phyloP scores from a whole-genome alignment of 2,888 invertebrate species.

The Congeria kusceri region DNA sequence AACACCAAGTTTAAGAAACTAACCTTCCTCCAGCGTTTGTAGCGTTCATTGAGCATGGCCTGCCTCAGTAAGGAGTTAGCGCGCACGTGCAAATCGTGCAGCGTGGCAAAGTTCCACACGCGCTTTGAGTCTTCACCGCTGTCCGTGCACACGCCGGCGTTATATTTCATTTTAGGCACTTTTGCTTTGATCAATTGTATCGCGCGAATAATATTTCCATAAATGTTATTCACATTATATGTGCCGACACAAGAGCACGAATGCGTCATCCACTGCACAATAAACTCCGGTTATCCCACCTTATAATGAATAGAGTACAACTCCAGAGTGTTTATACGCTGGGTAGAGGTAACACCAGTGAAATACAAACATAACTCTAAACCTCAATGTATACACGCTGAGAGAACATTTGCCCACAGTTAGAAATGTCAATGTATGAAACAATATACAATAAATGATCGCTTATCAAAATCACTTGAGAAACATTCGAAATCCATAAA shows the following conservation, averaged over 20 bases:
- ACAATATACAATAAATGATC: slow-evolving; percentile 41
- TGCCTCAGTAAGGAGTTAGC: slow-evolving; percentile 69
- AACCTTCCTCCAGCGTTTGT: slow-evolving; percentile 79
- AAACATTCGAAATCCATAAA: slow-evolving; percentile 25
- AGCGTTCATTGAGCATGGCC: slow-evolving; percentile 76
- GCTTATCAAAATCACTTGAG: slow-evolving; percentile 36
- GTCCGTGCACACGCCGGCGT: too few relatives aligned
- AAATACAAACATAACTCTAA: background rate
- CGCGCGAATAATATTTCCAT: too few relatives aligned
- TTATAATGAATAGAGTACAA: too few relatives aligned
- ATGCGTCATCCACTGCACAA: too few relatives aligned
- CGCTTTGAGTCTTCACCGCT: slow-evolving; percentile 10
- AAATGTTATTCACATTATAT: too few relatives aligned
- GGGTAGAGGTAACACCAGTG: too few relatives aligned
- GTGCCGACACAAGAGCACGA: too few relatives aligned
- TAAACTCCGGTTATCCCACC: too few relatives aligned
- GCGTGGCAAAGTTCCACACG: slow-evolving; percentile 69
- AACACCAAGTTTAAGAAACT: background rate
- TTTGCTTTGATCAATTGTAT: too few relatives aligned
- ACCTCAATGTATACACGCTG: background rate
- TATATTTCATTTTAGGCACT: too few relatives aligned
- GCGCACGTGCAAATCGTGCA: slow-evolving; percentile 74
- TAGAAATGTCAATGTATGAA: slow-evolving; percentile 42
- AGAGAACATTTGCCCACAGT: slow-evolving; percentile 19
- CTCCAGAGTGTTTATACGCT: too few relatives aligned